Base-by-base conservation (phyloP, 1,140 invertebrate species). In the Drosophila nannoptera region DNA sequence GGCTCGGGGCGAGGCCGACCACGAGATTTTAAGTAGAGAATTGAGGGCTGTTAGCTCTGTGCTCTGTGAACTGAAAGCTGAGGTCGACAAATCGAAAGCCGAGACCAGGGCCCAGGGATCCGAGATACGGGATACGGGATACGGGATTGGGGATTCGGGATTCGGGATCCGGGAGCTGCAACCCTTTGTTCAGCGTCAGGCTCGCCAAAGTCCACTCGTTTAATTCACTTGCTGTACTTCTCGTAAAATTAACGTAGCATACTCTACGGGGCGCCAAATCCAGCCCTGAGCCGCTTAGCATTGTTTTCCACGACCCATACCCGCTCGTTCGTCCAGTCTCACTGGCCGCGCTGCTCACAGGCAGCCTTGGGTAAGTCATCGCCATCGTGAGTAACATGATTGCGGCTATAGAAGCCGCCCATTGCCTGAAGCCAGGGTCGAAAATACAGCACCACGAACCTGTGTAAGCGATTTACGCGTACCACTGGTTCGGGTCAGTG, bases 191-290 rank as follows among this genome's bases (percentile, higher is more conserved):
- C 46, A 61, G 54, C 61, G 63, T 63, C 43, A 53, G 46, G 59
- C 56, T 68, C 50, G 48, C 59, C 46, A 29, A 22, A 40, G 58
- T n/a, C 52, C 53, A 36, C 46, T 42, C 70, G 50, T 86, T 87
- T 69, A 80, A 86, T 80, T 86, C 81, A 86, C 70, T 82, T 77
- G 69, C 45, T 58, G 53, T 64, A 62, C 67, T 46, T 12, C 76
- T 67, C 68, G 64, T 69, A 64, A 84, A 78, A 71, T 73, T 67
- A 77, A 77, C 73, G 73, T 69, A 69, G 76, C 73, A 69, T 77
- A 65, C 80, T 74, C 65, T 70, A 49, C 11, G 59, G 73, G 33
- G 42, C 42, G 58, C 56, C 63, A 68, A 61, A 56, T 54, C 50
- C 62, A 45, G 61, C 50, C 31, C 40, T 16, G 52, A 78, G 56